phyloP scores from a whole-genome alignment of 2,888 invertebrate species.

The Drosophila nr. perissopoda region DNA sequence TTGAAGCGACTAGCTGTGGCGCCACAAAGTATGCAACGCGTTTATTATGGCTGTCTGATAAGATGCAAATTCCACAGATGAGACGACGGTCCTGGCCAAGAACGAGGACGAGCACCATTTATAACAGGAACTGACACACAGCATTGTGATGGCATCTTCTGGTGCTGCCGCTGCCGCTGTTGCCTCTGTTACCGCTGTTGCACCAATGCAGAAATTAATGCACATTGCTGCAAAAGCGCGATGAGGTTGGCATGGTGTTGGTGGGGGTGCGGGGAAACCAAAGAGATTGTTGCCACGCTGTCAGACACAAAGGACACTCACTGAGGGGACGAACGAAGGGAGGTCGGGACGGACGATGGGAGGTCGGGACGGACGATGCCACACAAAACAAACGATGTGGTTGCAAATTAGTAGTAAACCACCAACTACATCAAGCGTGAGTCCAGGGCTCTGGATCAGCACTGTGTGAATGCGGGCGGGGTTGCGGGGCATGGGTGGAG shows the following conservation, averaged over 20 bases:
- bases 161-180: constrained; percentile 14
- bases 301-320: constrained; percentile 71
- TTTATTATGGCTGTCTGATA: constrained; percentile 58
- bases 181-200: constrained; percentile 12
- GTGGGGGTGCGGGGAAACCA: constrained; percentile 22
- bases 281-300: constrained; percentile 56
- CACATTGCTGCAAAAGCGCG: constrained; percentile 48
- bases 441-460: constrained; percentile 47
- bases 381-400: constrained; percentile 80
- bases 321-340: constrained; percentile 17
- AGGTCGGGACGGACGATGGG: constrained; percentile 8
- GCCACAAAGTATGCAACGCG: constrained; percentile 53
- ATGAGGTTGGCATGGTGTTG: not conserved
- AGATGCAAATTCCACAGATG: constrained; percentile 59
- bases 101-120: constrained; percentile 57
- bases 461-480: not conserved
- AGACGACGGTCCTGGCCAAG: constrained; percentile 33
- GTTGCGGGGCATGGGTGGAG: not conserved
- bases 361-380: constrained; percentile 34
- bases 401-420: constrained; percentile 80
- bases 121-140: constrained; percentile 67
- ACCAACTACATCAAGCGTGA: constrained; percentile 77
- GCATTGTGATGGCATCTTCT: constrained; percentile 50
- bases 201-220: constrained; percentile 73
- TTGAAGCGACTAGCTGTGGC: constrained; percentile 12